A percentile compares a stretch with the other conserved stretches of the same genome.
phyloP scores from a whole-genome alignment of 2,113 vertebrate species.

The Apteryx mantelli region DNA sequence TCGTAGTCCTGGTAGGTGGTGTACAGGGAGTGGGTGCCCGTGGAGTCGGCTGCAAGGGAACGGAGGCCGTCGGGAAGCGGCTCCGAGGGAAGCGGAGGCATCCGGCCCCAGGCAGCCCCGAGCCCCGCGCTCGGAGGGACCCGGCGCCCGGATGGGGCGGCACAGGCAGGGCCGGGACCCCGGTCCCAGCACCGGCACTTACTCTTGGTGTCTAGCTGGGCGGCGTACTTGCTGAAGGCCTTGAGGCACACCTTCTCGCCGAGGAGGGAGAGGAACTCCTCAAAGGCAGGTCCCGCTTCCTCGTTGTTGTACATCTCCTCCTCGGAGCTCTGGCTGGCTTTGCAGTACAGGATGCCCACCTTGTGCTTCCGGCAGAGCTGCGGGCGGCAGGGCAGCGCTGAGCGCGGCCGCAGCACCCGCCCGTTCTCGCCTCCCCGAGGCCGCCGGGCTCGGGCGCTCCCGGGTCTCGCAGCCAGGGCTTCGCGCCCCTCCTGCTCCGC shows the following conservation, averaged over 20 bases:
- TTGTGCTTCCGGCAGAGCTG: conserved; percentile 94
- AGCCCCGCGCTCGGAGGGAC: no score
- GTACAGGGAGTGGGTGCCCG: conserved; percentile 94
- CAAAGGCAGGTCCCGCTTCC: conserved; percentile 85
- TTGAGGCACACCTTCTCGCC: conserved; percentile 88
- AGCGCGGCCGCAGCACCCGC: background rate
- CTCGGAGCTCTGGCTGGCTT: conserved; percentile 91
- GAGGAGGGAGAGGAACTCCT: conserved; percentile 87
- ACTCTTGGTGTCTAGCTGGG: conserved; percentile 97
- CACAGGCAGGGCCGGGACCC: background rate
- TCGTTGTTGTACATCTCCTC: conserved; percentile 99
- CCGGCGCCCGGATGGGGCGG: no score
- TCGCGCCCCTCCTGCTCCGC: no score
- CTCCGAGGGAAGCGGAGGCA: conserved; percentile 63
- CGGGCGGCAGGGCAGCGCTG: background rate
- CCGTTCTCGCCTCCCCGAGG: no score
- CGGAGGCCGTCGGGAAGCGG: conserved; percentile 47
- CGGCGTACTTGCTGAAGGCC: conserved; percentile 90
- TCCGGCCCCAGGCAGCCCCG: background rate
- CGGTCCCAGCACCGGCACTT: conserved; percentile 15
- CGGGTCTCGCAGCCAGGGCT: no score
- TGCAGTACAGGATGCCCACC: conserved; percentile 94
- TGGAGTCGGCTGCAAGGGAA: conserved; percentile 87
- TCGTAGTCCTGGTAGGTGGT: conserved; percentile 94
- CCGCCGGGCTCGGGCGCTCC: no score